Conservation (phyloP, 2,888 invertebrate species). For the Dendrolimus houi region DNA sequence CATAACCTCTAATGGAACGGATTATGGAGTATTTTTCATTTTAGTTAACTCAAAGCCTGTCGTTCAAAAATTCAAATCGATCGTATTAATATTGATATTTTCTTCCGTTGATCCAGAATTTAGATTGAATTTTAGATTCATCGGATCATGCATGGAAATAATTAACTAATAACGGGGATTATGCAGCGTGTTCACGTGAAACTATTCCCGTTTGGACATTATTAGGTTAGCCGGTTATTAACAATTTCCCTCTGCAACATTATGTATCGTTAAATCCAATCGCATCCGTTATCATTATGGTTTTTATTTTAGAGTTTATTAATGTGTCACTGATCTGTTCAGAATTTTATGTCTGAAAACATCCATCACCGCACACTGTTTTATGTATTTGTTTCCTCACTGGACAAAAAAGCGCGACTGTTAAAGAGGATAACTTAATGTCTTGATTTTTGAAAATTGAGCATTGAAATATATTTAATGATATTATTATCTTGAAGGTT, state of each 20-base stretch:
- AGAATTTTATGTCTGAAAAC: no score
- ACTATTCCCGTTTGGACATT: slow-evolving; percentile 18
- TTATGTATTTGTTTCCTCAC: no score
- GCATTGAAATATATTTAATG: no score
- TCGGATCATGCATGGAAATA: slow-evolving; percentile 33
- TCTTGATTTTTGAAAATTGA: no score
- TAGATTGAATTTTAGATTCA: slow-evolving; percentile 31
- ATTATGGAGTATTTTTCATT: no score
- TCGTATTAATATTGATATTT: slow-evolving; percentile 8
- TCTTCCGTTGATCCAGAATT: slow-evolving; percentile 22
- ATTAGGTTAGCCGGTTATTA: slow-evolving; percentile 27
- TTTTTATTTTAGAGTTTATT: slow-evolving; percentile 11
- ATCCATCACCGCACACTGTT: no score
- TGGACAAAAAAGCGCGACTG: no score
- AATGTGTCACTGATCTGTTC: not conserved
- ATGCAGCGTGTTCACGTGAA: slow-evolving; percentile 24
- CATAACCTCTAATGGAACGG: no score
- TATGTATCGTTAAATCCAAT: slow-evolving; percentile 14
- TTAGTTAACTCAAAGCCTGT: no score
- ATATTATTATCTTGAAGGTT: no score
- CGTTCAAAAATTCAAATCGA: slow-evolving; percentile 1
- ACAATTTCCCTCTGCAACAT: slow-evolving; percentile 30
- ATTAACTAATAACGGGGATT: slow-evolving; percentile 31
- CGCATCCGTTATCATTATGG: slow-evolving; percentile 30
- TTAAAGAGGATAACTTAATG: no score